Evolutionary conservation across 2,797 vertebrate genomes (phyloP).

Genomic region (Danio aesculapii): DNA sequence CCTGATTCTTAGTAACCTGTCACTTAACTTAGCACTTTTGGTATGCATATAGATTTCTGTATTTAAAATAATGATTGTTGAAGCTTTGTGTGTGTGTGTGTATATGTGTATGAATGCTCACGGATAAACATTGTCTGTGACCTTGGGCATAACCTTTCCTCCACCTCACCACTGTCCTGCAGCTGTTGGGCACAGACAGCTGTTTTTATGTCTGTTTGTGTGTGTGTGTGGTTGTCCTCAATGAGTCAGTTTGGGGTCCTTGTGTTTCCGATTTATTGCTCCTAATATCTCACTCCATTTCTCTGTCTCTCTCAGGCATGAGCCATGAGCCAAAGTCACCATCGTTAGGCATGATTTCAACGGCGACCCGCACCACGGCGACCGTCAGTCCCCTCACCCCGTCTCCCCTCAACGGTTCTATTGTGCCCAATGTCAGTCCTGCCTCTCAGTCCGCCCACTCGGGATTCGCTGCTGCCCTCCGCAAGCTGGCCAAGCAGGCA

Average conservation of each 20-base stretch:
- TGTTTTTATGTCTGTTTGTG: slow-evolving; percentile 45
- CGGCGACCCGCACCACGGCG: slow-evolving; percentile 95
- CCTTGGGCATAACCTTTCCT: slow-evolving; percentile 67
- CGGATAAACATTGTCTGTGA: slow-evolving; percentile 28
- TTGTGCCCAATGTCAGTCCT: slow-evolving; percentile 97
- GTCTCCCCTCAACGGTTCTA: slow-evolving; percentile 94
- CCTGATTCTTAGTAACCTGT: too few relatives aligned
- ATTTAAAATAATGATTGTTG: too few relatives aligned
- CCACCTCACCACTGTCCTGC: slow-evolving; percentile 56
- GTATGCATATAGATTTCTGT: too few relatives aligned
- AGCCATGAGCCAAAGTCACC: slow-evolving; percentile 99
- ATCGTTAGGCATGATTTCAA: slow-evolving; percentile 99
- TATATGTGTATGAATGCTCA: neutral
- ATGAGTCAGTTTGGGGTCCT: neutral
- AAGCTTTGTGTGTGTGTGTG: too few relatives aligned
- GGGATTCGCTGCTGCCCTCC: slow-evolving; percentile 96
- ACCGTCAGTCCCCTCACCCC: slow-evolving; percentile 98
- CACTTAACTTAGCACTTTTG: too few relatives aligned
- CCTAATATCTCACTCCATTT: slow-evolving; percentile 34
- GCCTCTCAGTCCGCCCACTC: slow-evolving; percentile 93
- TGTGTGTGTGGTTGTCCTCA: slow-evolving; percentile 37
- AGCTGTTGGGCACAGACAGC: slow-evolving; percentile 70
- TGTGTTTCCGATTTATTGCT: slow-evolving; percentile 34
- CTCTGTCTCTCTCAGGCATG: slow-evolving; percentile 87
- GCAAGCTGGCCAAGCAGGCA: slow-evolving; percentile 98